A percentile compares a stretch with the other conserved stretches of the same genome.
Evolutionary conservation across 2,888 invertebrate genomes (phyloP).

Genomic region (Polietes domitor): DNA sequence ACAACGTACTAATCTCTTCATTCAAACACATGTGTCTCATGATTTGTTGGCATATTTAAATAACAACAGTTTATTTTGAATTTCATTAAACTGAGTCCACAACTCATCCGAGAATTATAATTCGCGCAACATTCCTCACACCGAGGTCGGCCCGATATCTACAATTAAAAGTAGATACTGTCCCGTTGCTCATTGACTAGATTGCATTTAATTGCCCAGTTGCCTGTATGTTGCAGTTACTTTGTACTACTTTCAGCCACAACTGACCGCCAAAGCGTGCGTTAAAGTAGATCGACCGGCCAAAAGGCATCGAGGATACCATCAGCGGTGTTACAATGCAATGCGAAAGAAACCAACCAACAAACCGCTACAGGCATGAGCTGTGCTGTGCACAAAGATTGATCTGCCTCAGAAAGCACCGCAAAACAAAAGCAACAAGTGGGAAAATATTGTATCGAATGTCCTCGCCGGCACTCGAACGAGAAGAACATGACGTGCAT

Average conservation of each 20-base stretch:
- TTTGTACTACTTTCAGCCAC: neutral
- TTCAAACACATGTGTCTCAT: no score
- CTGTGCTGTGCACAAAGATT: neutral
- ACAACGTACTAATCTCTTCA: no score
- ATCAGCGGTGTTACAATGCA: slow-evolving; percentile 45
- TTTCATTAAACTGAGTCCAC: no score
- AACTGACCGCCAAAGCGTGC: slow-evolving; percentile 14
- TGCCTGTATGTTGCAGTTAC: neutral
- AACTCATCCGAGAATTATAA: no score
- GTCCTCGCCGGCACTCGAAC: neutral
- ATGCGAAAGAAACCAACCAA: no score
- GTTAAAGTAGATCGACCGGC: slow-evolving; percentile 44
- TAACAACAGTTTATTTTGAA: no score
- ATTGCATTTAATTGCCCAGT: neutral
- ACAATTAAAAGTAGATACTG: neutral
- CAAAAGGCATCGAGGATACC: slow-evolving; percentile 51
- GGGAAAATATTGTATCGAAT: slow-evolving; percentile 2
- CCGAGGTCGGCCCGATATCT: no score
- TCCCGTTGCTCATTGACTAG: neutral
- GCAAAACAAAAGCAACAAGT: slow-evolving; percentile 3
- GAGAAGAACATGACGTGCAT: slow-evolving; percentile 61
- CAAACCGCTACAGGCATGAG: slow-evolving; percentile 47
- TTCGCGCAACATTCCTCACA: no score
- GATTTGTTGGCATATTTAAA: no score
- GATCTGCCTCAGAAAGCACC: slow-evolving; percentile 11